Percentiles rank a stretch among this genome's conserved stretches.
Conservation (phyloP, 2,113 vertebrate species). For the Bufo gargarizans region DNA sequence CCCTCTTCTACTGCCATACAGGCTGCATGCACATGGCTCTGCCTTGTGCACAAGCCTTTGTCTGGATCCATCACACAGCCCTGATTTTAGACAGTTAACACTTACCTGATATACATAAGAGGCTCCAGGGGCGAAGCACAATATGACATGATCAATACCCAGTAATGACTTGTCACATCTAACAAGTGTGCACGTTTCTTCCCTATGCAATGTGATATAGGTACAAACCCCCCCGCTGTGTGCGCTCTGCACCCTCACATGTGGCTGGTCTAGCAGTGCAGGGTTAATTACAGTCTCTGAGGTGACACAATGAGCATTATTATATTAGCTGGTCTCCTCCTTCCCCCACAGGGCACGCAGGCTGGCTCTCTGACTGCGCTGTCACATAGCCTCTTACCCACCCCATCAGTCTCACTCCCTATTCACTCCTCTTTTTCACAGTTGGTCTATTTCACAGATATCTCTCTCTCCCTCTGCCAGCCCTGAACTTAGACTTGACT, state of each 20-base stretch:
- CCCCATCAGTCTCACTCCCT: not conserved
- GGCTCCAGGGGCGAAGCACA: not conserved
- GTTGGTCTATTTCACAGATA: not conserved
- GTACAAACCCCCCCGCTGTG: not conserved
- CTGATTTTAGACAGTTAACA: not conserved
- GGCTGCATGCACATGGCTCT: too few species aligned
- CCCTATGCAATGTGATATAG: not conserved
- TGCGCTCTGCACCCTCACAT: not conserved
- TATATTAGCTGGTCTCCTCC: slow-evolving; percentile 49
- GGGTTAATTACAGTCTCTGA: slow-evolving; percentile 55
- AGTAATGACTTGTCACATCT: not conserved
- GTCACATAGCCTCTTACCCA: not conserved
- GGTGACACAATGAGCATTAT: slow-evolving; percentile 51
- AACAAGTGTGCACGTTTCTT: not conserved
- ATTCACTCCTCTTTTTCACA: not conserved
- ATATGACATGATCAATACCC: not conserved
- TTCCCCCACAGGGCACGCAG: slow-evolving; percentile 10
- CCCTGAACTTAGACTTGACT: not conserved
- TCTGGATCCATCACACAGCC: not conserved
- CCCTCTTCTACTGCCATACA: too few species aligned
- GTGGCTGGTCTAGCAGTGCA: not conserved
- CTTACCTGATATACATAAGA: not conserved
- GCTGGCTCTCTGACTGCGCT: not conserved
- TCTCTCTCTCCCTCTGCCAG: not conserved
- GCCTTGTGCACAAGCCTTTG: not conserved